Evolutionary conservation across 1,140 invertebrate genomes (phyloP), one percentile per base, ranked within the genome.

Genomic region (Lucilia cuprina): DNA sequence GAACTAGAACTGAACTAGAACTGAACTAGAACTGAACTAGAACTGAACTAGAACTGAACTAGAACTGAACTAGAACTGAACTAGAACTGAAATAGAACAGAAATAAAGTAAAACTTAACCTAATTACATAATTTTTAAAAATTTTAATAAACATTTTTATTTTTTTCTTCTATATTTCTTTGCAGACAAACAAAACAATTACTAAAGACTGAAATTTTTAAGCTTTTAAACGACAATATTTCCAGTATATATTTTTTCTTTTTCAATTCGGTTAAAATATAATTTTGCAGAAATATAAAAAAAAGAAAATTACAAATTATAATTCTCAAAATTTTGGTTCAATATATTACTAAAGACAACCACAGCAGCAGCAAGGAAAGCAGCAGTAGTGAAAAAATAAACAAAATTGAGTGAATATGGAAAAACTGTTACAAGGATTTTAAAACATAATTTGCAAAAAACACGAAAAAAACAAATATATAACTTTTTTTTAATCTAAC

Each of bases 191-290:
- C 49, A 74, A 49, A 65, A 47, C 41, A 80, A 19, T 82, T 75
- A 91, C 88, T 86, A 91, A 91, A 91, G 89, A 91, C 89, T 91
- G 89, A 91, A 87, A 89, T 91, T 91, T 91, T 91, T 90, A 90
- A 91, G 89, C 89, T 91, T 91, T 90, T 91, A 87, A 90, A 88
- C 87, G 89, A 91, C 89, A 91, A 91, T 91, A 91, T 91, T 91
- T 90, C 87, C 85, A 86, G 25, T 85, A 86, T 88, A 7, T 85
- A 87, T 89, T 77, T 70, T 77, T 41, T 77, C 17, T 35, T 77
- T 35, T 77, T 41, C n/a, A 78, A 41, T 41, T 41, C 19, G 14
- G 35, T 65, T 82, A 3, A 21, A 82, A 50, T 47, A 60, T 25
- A 8, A 70, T 70, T 70, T 70, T 70, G 65, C 50, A 84, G 75